Base-by-base conservation (phyloP, 1,140 invertebrate species). In the Drosophila bipectinata region DNA sequence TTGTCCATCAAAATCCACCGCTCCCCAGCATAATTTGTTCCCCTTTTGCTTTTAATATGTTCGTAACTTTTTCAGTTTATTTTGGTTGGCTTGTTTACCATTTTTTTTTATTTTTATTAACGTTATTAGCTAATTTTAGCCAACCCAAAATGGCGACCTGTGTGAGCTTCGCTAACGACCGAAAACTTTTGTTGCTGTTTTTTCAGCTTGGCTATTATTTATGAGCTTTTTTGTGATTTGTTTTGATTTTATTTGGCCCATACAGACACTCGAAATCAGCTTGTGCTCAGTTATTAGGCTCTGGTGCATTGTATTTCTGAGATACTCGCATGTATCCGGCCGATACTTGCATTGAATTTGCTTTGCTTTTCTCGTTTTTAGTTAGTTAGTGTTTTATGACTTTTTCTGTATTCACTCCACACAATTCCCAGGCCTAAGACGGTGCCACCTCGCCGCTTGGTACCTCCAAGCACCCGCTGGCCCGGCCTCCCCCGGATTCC, bases 71-170 rank as follows among this genome's bases (percentile, higher is more conserved):
- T 48, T 49, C 7, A n/a, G 45, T 64, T 75, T 74, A 57, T 74
- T 74, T 75, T 75, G 54, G 47, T 53, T 58, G 51, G 41, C 32
- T 77, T 78, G 75, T 77, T 77, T 72, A 71, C 64, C 48, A 54
- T 77, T 78, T 62, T 47, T 74, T 48, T 56, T 47, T 56, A 69
- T 48, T 56, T 73, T 37, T 61, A 62, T 61, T 67, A 64, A 55
- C 77, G 58, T 67, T 85, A 81, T 87, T 85, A 85, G 81, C 82
- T 87, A 85, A 85, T 85, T 85, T 87, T 63, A 81, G 79, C 58
- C 69, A 83, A 64, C 64, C 56, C 64, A 87, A 87, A 74, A 87
- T 85, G 82, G 81, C 81, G 77, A 61, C 45, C 66, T 18, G 41
- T 55, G 48, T 49, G 76, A 81, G 55, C 69, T 60, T 51, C 73